Conservation (phyloP, 2,113 vertebrate genomes). For the Raja brachyura region DNA sequence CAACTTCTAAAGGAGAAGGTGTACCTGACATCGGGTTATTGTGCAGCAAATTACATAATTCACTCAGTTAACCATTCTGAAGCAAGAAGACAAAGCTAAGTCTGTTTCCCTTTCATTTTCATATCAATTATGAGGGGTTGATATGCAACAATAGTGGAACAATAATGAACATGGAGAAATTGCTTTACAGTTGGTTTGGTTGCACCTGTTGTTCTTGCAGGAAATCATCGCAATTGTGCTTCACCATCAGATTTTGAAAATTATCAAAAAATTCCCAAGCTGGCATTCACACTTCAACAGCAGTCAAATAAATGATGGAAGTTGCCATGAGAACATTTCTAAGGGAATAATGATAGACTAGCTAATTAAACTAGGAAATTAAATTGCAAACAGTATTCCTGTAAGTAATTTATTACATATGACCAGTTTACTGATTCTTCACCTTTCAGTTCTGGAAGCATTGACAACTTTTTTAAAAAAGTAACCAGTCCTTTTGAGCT, state of each 20-base stretch:
- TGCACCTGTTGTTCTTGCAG: neutral
- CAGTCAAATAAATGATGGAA: neutral
- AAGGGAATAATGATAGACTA: neutral
- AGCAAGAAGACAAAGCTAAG: neutral
- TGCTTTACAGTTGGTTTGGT: too few relatives aligned
- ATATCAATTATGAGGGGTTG: neutral
- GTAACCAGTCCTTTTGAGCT: neutral
- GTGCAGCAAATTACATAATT: neutral
- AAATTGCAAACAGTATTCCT: neutral
- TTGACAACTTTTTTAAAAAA: neutral
- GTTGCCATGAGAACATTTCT: too few relatives aligned
- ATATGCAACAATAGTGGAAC: neutral
- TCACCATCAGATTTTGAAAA: neutral
- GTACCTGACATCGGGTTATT: neutral
- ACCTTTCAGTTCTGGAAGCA: neutral
- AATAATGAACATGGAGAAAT: neutral
- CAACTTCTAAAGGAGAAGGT: neutral
- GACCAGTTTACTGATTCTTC: neutral
- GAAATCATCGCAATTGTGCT: neutral
- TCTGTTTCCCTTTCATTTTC: neutral
- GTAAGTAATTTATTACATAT: neutral
- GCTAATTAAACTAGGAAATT: neutral
- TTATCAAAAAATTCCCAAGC: neutral
- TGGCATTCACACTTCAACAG: neutral
- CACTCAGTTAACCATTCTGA: neutral